Conservation (phyloP, 2,113 vertebrate species). For the Vulpes vulpes region DNA sequence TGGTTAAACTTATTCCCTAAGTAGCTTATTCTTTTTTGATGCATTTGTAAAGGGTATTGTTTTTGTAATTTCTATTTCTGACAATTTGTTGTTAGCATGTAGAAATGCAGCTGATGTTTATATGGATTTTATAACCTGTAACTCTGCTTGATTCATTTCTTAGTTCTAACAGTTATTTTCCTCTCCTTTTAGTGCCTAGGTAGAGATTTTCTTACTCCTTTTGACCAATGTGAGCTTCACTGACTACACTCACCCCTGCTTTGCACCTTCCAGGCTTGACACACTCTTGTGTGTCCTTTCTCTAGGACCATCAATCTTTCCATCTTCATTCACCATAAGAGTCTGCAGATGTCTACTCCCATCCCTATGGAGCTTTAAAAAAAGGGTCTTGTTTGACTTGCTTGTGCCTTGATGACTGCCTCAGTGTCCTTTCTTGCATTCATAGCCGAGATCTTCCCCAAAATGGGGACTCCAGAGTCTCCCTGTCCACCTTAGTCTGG, state of each 20-base stretch:
- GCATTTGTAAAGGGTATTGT: neutral
- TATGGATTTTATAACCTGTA: neutral
- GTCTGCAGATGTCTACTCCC: neutral
- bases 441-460: neutral
- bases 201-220: neutral
- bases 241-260: neutral
- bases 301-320: neutral
- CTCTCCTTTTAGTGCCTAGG: neutral
- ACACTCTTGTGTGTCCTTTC: neutral
- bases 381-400: neutral
- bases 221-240: accelerated
- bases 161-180: neutral
- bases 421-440: neutral
- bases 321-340: neutral
- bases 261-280: neutral
- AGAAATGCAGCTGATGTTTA: neutral
- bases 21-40: neutral
- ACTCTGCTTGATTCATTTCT: neutral
- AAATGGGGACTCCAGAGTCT: neutral
- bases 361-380: neutral
- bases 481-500: neutral
- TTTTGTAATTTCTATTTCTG: neutral
- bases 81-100: neutral
- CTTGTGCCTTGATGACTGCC: too few relatives aligned
- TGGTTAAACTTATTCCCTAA: neutral